phyloP scores from a whole-genome alignment of 2,113 vertebrate species.

The Hippolais icterina region DNA sequence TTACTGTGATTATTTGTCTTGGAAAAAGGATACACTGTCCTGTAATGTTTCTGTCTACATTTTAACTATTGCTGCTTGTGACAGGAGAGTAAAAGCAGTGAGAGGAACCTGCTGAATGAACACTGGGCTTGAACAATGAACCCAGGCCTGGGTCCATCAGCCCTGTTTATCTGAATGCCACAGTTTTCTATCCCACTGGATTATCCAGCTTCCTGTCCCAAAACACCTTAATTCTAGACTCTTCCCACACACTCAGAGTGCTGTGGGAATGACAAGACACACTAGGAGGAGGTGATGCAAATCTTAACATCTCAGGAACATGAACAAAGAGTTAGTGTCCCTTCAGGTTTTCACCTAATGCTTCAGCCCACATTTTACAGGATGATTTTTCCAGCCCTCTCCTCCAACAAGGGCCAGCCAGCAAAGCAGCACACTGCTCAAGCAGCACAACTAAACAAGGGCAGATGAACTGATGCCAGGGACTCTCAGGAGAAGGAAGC shows the following conservation, averaged over 20 bases:
- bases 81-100: not conserved
- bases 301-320: not conserved
- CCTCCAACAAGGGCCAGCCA: not conserved
- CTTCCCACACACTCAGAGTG: not conserved
- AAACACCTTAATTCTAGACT: not conserved
- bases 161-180: not conserved
- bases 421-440: not conserved
- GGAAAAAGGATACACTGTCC: not conserved
- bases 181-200: not conserved
- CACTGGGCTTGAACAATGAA: not conserved
- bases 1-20: not conserved
- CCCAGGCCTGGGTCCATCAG: not conserved
- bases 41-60: not conserved
- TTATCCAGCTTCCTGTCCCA: not conserved
- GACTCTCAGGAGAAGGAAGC: not conserved
- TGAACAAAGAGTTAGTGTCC: rapidly evolving
- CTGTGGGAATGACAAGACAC: not conserved
- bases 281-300: not conserved
- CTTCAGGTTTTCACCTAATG: not conserved
- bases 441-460: not conserved
- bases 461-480: not conserved
- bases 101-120: not conserved
- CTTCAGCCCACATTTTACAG: not conserved
- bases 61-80: not conserved
- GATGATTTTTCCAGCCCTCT: not conserved